phyloP scores from a whole-genome alignment of 1,140 invertebrate genomes.

The Coelopa frigida region DNA sequence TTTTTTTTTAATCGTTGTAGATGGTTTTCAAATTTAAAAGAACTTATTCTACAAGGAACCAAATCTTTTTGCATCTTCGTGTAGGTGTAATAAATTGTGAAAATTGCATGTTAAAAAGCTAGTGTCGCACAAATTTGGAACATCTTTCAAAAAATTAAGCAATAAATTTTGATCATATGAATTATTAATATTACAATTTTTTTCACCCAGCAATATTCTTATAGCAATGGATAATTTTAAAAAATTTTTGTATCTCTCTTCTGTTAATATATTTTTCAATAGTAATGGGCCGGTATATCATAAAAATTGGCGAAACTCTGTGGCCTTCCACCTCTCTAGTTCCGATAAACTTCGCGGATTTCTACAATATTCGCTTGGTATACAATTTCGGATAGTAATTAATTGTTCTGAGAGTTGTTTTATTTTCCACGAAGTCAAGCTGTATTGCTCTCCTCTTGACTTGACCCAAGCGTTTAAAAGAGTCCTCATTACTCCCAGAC shows the following conservation, averaged over 20 bases:
- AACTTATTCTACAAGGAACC: constrained; percentile 14
- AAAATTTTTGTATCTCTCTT: neutral
- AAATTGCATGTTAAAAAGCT: constrained; percentile 6
- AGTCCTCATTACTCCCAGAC: constrained; percentile 7
- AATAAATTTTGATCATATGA: neutral
- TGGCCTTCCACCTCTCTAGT: constrained; percentile 6
- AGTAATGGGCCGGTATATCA: constrained; percentile 4
- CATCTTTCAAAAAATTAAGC: neutral
- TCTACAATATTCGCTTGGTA: neutral
- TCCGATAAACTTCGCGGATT: neutral
- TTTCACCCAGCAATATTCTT: constrained; percentile 5
- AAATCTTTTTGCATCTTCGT: constrained; percentile 5
- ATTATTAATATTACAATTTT: neutral
- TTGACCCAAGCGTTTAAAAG: constrained; percentile 5
- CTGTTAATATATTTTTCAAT: neutral
- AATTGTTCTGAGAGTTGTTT: neutral
- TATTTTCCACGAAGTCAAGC: neutral
- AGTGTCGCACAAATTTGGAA: neutral
- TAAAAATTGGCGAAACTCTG: constrained; percentile 1
- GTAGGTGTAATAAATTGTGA: constrained; percentile 2
- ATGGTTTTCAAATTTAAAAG: constrained; percentile 19
- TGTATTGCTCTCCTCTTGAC: constrained; percentile 1
- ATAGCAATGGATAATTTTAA: constrained; percentile 1
- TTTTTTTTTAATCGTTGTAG: constrained; percentile 14
- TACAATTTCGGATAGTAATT: neutral